Evolutionary conservation across 35 echinoderm and acorn worm species (phyloP), one percentile per base, ranked within the genome.

Genomic region (Amphiura filiformis): DNA sequence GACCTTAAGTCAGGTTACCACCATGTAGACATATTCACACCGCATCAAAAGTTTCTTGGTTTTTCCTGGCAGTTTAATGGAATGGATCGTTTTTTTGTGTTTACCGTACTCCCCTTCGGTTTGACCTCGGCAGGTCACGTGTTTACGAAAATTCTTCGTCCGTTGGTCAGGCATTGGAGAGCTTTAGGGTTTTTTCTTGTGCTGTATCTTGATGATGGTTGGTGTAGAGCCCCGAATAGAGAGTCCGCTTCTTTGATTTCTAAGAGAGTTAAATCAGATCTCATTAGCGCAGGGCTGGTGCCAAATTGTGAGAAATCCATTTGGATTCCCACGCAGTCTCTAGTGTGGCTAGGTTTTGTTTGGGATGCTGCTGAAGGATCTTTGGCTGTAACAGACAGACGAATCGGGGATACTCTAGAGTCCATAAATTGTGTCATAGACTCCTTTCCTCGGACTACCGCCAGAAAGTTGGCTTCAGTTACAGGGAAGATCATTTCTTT

Each of bases 1-100:
- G 88, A 90, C 31, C 41, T 90, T 2, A 76, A 84, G 61, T 89
- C 87, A 4, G 87, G 87, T 65, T 89, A 89, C 44, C 87, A 89
- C 31, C 87, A 82, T 61, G 39, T 82, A 34, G 87, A 89, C 56
- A 89, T 89, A 82, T 89, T 82, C 22, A 18, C 22, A n/a, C 35
- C 83, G 18, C 79, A 82, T 38, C 20, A 1, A 23, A 26, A 82
- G 22, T 89, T 64, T 82, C 65, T 89, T 31, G 80, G 88, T 38
- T 89, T 82, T 65, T 31, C 26, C 84, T 89, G 88, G 78, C 38
- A 64, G 52, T 82, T 89, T 83, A 36, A 56, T 17, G 79, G 57
- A 82, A 61, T 61, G 34, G 37, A 35, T 35, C 35, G 80, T 64
- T 89, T 57, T 81, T 89, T 82, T 38, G 35, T 34, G 13, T 90